These are phyloP conservation scores for Bradypodion pumilum DNA, from an alignment of 2,797 vertebrate species.

Conservation along the genomic window DNA sequence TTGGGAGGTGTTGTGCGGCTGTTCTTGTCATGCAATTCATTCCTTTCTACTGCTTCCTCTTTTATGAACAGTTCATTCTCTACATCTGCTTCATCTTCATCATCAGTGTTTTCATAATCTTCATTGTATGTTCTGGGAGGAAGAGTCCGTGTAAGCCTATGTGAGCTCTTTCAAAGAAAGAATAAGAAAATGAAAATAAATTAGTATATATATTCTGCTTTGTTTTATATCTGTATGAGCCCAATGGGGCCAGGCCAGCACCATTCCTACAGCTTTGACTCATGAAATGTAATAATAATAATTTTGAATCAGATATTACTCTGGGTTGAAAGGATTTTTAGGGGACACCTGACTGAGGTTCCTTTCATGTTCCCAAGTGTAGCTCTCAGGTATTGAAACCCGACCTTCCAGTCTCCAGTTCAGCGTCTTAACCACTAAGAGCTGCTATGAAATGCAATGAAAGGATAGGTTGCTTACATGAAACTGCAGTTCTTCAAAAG, in stretches of 20 bases:
- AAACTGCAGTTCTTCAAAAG: no score
- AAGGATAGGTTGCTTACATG: no score
- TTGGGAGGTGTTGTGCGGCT: constrained; percentile 74
- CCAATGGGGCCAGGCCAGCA: background rate
- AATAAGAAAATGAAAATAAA: constrained; percentile 34
- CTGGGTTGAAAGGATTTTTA: no score
- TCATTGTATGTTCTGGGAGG: constrained; percentile 84
- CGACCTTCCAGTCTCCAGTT: no score
- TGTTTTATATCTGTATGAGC: background rate
- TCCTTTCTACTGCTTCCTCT: constrained; percentile 68
- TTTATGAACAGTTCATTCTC: constrained; percentile 58
- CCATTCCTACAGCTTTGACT: background rate
- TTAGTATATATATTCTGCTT: no score
- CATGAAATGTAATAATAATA: constrained; percentile 12
- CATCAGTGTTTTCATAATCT: constrained; percentile 81
- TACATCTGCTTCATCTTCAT: constrained; percentile 67
- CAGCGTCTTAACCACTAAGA: no score
- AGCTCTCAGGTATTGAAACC: no score
- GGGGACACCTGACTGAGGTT: no score
- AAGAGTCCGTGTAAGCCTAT: constrained; percentile 82
- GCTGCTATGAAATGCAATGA: no score
- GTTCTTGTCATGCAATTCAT: constrained; percentile 79
- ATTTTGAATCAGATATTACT: no score
- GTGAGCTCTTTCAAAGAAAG: constrained; percentile 82
- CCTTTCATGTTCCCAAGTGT: no score